Evolutionary conservation across 23 tunicate species (phyloP), one percentile per base, ranked within the genome.

Genomic region (Trididemnum clinides): DNA sequence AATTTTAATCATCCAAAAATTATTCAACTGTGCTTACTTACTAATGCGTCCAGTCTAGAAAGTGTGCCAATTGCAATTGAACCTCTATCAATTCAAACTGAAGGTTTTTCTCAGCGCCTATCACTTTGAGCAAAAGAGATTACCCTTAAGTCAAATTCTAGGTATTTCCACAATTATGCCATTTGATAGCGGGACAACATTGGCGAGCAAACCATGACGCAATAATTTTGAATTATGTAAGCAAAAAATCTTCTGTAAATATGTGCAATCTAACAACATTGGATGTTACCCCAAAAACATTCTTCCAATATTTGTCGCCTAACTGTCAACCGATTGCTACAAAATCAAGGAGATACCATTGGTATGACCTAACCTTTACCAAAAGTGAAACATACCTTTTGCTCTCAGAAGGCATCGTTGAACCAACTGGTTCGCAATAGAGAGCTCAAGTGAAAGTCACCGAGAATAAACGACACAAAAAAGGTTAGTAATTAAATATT

Each of bases 361-460:
- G 22, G 21, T 25, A 59, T 26, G 38, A 70, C 22, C 77, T 3
- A 6, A 21, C 18, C 5, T 70, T 70, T 33, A 70, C 29, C 15
- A 6, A 12, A 25, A n/a, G 5, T 21, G 39, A 70, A 70, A 28
- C 44, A 70, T 26, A 70, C 15, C 38, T 37, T 6, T n/a, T 70
- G 44, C 39, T 70, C 2, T 6, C 39, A 4, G 77, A 28, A 28
- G 77, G 39, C 44, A 70, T 70, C 38, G 29, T 70, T 10, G 77
- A 70, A 70, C 77, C 77, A 2, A 23, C 38, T 28, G 39, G 29
- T 25, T 70, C 77, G 18, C 77, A 37, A 20, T 70, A 4, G 77
- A 70, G 77, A 70, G 77, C 77, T 4, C 77, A 70, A 70, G 44
- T 26, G 15, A 38, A 26, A 4, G 21, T 70, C n/a, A 70, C 77